Base-by-base conservation (phyloP, 1,140 invertebrate genomes). In the Bombyx mori region DNA sequence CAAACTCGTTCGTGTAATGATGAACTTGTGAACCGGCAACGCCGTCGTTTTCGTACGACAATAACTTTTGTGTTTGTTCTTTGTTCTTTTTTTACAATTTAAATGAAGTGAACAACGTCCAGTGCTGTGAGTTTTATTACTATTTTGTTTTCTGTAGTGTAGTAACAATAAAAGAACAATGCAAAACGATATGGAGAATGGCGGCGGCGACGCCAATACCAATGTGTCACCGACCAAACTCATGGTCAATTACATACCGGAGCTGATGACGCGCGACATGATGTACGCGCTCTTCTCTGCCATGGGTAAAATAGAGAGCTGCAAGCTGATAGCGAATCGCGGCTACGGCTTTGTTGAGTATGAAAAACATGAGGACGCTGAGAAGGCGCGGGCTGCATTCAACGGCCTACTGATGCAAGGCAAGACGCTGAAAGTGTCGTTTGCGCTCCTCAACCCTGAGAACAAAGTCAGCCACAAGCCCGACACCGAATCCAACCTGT, bases 191-290 rank as follows among this genome's bases (percentile, higher is more conserved):
- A 73, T 85, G 75, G 84, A 88, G 81, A 86, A 87, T 82, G 81
- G 84, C 84, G 83, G 83, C 81, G 86, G 82, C 77, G 86, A 84
- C 84, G 83, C 81, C 63, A 82, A 77, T 71, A 77, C 73, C 76
- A 88, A 87, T 86, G 85, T 88, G 85, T 89, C 88, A 80, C 79
- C 80, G 66, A 89, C 88, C 63, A 89, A 89, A 79, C 85, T 88
- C 77, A 88, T 88, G 86, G 86, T 88, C 70, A 89, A 89, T 72
- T 89, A 88, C 72, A 88, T 88, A 62, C 86, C 88, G 18, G 88
- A 89, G 67, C 57, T 86, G 75, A 88, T 89, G 86, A 88, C 82
- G 65, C 81, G 82, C 52, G 86, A 89, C 54, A 88, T 86, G 79
- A 88, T 88, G 83, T 88, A 88, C 63, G 82, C 86, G 53, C 76